Conservation (phyloP, 2,113 vertebrate species). For the Hippocampus barbouri region DNA sequence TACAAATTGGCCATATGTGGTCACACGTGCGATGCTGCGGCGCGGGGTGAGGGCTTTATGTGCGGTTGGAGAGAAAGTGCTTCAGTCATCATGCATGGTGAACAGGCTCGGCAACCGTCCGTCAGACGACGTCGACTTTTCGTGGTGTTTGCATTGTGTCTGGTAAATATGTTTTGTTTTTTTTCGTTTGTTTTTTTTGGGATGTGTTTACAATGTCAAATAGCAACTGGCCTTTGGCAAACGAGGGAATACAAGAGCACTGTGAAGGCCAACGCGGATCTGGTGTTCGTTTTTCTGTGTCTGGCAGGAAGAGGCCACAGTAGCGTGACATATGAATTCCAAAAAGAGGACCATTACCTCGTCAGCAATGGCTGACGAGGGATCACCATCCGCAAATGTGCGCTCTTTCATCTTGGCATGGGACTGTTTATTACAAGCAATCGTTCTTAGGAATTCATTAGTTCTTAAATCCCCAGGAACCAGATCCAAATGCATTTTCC, state of each 20-base stretch:
- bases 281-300: not conserved
- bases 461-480: not conserved
- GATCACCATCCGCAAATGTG: not conserved
- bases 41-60: constrained; percentile 58
- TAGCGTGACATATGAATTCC: not conserved
- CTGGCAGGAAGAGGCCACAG: not conserved
- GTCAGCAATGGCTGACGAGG: too few species aligned
- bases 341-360: not conserved
- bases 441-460: too few species aligned
- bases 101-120: constrained; percentile 58
- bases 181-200: not conserved
- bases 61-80: constrained; percentile 77
- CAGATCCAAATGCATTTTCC: not conserved
- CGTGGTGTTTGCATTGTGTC: constrained; percentile 21
- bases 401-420: not conserved
- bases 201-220: too few species aligned
- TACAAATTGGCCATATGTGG: constrained; percentile 36
- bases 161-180: constrained; percentile 20
- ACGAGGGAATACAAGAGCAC: constrained; percentile 8
- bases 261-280: not conserved
- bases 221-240: constrained; percentile 15
- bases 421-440: not conserved
- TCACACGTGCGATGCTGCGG: constrained; percentile 32
- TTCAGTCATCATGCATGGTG: constrained; percentile 63
- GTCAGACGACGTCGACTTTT: constrained; percentile 34